phyloP scores from a whole-genome alignment of 2,797 vertebrate species.

The Xenopus petersii region DNA sequence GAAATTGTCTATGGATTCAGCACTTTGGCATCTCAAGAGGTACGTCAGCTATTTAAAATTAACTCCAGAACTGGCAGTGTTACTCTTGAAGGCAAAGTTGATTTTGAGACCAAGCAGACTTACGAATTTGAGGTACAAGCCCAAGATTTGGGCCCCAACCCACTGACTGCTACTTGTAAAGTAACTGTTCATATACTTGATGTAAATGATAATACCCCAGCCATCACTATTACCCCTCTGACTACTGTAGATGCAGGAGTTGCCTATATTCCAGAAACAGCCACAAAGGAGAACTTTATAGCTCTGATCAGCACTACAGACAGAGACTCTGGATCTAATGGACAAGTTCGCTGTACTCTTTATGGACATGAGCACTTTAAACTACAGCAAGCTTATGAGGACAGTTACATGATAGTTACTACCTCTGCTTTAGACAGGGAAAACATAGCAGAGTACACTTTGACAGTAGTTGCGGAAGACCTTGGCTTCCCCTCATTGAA shows the following conservation, averaged over 20 bases:
- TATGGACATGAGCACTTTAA: slow-evolving; percentile 75
- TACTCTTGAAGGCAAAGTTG: slow-evolving; percentile 75
- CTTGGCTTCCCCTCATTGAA: slow-evolving; percentile 68
- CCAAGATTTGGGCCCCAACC: slow-evolving; percentile 79
- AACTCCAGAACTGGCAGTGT: slow-evolving; percentile 67
- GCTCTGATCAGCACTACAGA: slow-evolving; percentile 77
- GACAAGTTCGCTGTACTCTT: slow-evolving; percentile 68
- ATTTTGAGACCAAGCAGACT: slow-evolving; percentile 85
- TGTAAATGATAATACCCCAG: slow-evolving; percentile 87
- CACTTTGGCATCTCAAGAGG: slow-evolving; percentile 55
- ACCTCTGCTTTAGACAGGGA: slow-evolving; percentile 65
- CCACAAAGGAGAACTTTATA: slow-evolving; percentile 73
- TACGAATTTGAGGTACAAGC: slow-evolving; percentile 88
- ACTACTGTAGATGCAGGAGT: slow-evolving; percentile 66
- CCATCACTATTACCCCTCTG: slow-evolving; percentile 84
- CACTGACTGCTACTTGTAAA: slow-evolving; percentile 79
- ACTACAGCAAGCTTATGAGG: slow-evolving; percentile 73
- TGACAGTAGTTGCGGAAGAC: slow-evolving; percentile 72
- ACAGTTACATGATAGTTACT: slow-evolving; percentile 74
- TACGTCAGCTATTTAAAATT: slow-evolving; percentile 64
- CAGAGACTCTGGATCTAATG: slow-evolving; percentile 73
- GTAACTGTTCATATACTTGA: slow-evolving; percentile 84
- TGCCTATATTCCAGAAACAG: slow-evolving; percentile 72
- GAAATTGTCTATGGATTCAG: slow-evolving; percentile 69
- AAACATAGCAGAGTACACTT: slow-evolving; percentile 71